Evolutionary conservation across 2,888 invertebrate species (phyloP).

Genomic region (Pinctada fucata): DNA sequence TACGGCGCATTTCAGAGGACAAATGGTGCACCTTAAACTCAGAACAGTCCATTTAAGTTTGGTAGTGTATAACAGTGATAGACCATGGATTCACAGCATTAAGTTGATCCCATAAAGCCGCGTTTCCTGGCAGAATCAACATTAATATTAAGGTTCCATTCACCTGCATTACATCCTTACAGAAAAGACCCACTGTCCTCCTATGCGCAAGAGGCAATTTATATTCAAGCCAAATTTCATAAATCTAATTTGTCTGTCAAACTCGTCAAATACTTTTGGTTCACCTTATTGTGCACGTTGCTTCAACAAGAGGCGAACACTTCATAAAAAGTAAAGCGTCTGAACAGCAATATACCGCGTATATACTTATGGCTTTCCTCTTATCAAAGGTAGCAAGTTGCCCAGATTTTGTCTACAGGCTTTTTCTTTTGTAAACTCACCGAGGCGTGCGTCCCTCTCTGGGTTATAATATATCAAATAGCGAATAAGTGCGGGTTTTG

Average conservation of each 20-base stretch:
- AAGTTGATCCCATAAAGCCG: too few species aligned
- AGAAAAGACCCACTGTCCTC: background rate
- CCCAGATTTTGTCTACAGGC: slow-evolving; percentile 17
- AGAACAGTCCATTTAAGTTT: too few species aligned
- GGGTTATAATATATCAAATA: slow-evolving; percentile 34
- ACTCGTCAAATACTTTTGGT: background rate
- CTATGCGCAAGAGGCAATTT: background rate
- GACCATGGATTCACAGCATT: too few species aligned
- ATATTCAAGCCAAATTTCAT: background rate
- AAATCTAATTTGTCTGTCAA: slow-evolving; percentile 1
- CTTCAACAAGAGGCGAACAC: background rate
- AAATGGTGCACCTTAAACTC: too few species aligned
- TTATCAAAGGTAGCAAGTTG: background rate
- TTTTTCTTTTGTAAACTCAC: slow-evolving; percentile 22
- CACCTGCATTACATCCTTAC: too few species aligned
- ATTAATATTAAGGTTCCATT: too few species aligned
- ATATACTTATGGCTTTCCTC: background rate
- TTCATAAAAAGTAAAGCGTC: background rate
- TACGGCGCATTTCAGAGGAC: too few species aligned
- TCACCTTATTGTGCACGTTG: background rate
- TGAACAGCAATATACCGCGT: background rate
- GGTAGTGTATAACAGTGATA: too few species aligned
- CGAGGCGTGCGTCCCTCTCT: slow-evolving; percentile 28
- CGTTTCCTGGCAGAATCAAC: too few species aligned
- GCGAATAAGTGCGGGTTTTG: slow-evolving; percentile 32